Evolutionary conservation across 2,797 vertebrate genomes (phyloP).

Genomic region (Centropyge bicolor): DNA sequence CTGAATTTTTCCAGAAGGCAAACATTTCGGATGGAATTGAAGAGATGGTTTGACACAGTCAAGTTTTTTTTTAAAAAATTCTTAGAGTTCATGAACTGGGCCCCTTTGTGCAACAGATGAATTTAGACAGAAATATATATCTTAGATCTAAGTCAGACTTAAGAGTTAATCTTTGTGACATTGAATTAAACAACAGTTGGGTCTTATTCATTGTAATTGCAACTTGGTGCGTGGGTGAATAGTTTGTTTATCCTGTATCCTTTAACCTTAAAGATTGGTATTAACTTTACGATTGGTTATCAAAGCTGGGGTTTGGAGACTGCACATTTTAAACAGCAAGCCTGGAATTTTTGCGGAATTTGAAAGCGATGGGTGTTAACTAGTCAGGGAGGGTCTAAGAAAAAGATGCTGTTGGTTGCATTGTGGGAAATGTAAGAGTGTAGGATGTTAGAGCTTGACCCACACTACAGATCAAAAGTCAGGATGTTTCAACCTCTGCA

Average conservation of each 20-base stretch:
- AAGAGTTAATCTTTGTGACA: too few species aligned
- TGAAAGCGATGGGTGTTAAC: background rate
- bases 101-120: too few species aligned
- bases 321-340: too few species aligned
- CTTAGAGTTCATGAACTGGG: too few species aligned
- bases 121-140: too few species aligned
- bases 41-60: too few species aligned
- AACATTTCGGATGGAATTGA: too few species aligned
- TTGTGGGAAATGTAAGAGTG: slow-evolving; percentile 1
- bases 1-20: background rate
- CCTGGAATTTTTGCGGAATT: background rate
- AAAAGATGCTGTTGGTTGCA: background rate
- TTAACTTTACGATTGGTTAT: background rate
- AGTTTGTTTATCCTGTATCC: background rate
- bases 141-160: background rate
- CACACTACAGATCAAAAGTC: background rate
- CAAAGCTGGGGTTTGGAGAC: background rate
- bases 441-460: background rate
- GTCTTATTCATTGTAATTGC: background rate
- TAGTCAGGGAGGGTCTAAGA: background rate
- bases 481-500: background rate
- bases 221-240: background rate
- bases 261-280: background rate
- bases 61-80: too few species aligned
- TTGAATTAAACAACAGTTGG: background rate